Base-by-base conservation (phyloP, 2,797 vertebrate species). In the Scolopax bukidnonensis region DNA sequence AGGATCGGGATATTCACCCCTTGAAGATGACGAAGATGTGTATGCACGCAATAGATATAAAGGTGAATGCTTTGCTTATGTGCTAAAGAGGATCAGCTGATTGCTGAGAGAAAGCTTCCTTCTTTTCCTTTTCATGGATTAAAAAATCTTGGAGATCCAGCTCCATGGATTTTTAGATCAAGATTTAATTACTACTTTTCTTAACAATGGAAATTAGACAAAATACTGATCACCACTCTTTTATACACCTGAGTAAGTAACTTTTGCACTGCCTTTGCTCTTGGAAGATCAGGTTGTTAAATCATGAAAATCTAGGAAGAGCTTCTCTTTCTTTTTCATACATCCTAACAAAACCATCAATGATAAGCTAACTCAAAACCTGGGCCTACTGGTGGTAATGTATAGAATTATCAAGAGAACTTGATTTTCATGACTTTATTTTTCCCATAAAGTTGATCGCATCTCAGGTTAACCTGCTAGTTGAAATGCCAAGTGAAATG, bases 1-100 rank as follows among this genome's bases (percentile, higher is more conserved):
- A 99, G 99, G 99, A 97, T 99, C 99, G 88, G 99, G 99, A 98
- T 98, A 99, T 74, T 98, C 98, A 91, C 93, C 98, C 69, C 97
- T 99, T 95, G 98, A 98, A 98, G 99, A 99, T 33, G 99, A 99
- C 20, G 99, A 99, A 98, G 99, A 99, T 98, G 98, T 98, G 96
- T 98, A 99, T 98, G 98, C 98, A 96, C 98, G 91, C 97, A 93
- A 11, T 98, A 99, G 98, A 98, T 98, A 98, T 95, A 98, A 98
- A 99, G 99, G 99, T 99, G 98, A 99, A 96, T 95, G 96, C 97
- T 98, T 98, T 97, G 97, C 97, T 97, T 97, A 64, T 96, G 61
- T 97, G 96, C 98, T 98, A 97, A 97, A 84, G 79, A 96, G 84
- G 87, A 97, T 94, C 94, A 87, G 87, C 94, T 97, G 80, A 50